Evolutionary conservation across 2,113 vertebrate species (phyloP).

Genomic region (Parotia lawesii): DNA sequence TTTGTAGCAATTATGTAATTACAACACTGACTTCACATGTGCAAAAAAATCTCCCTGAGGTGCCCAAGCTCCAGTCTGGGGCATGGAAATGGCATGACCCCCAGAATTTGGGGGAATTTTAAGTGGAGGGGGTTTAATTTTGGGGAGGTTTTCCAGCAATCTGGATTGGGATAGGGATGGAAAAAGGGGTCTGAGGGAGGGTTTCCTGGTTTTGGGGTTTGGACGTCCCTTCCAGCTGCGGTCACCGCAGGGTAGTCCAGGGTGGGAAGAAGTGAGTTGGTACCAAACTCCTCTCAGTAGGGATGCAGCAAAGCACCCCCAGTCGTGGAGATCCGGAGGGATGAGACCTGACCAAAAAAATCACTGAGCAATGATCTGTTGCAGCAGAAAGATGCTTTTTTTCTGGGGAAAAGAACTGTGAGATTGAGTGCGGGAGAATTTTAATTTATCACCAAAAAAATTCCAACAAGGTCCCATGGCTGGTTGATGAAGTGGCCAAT

Average conservation of each 20-base stretch:
- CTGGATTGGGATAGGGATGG: neutral
- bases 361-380: no score
- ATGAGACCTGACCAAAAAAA: neutral
- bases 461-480: neutral
- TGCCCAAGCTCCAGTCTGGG: neutral
- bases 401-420: fast-evolving
- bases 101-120: neutral
- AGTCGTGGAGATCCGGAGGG: neutral
- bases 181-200: neutral
- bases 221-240: neutral
- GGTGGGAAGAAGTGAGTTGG: no score
- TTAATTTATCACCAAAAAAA: neutral
- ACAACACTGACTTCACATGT: fast-evolving
- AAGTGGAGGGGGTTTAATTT: neutral
- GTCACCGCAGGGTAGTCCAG: neutral
- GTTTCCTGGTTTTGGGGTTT: neutral
- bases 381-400: neutral
- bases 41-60: neutral
- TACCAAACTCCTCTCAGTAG: fast-evolving
- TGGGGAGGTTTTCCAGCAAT: neutral
- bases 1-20: neutral
- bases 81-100: fast-evolving
- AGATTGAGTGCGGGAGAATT: neutral
- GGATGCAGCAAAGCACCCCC: neutral
- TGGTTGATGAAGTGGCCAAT: neutral